Conservation (phyloP, 2,797 vertebrate genomes). For the Bradypus variegatus region DNA sequence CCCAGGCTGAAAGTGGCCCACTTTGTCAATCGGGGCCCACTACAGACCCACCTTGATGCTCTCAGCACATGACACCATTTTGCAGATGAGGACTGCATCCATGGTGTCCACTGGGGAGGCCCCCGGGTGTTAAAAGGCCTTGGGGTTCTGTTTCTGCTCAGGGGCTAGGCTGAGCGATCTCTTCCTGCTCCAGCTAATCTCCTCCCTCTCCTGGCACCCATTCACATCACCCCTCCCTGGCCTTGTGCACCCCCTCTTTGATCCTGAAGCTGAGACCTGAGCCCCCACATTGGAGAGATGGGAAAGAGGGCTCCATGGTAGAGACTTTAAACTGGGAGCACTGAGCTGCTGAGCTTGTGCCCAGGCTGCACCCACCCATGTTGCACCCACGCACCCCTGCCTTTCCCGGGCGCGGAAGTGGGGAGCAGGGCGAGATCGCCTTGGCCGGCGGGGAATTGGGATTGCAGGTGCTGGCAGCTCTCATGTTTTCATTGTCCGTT, state of each 20-base stretch:
- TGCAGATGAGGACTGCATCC: not conserved
- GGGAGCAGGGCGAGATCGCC: not conserved
- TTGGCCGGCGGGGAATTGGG: not conserved
- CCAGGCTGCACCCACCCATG: not conserved
- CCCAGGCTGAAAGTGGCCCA: not conserved
- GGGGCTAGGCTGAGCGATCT: not conserved
- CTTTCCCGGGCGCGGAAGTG: not conserved
- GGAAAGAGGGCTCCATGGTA: not conserved
- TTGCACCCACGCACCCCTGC: not conserved
- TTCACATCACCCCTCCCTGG: too few relatives aligned
- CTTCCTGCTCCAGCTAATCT: not conserved
- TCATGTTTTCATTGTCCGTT: not conserved
- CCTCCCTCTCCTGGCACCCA: not conserved
- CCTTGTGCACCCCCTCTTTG: not conserved
- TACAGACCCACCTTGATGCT: rapidly evolving
- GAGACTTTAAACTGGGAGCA: too few relatives aligned
- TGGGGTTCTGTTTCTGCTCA: not conserved
- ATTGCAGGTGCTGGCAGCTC: not conserved
- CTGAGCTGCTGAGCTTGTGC: not conserved
- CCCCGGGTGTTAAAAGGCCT: not conserved
- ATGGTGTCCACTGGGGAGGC: not conserved
- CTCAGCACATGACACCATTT: not conserved
- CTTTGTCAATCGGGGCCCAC: not conserved
- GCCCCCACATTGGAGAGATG: not conserved
- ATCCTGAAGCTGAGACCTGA: not conserved